Evolutionary conservation across 2,113 vertebrate genomes (phyloP).

Genomic region (Peromyscus maniculatus): DNA sequence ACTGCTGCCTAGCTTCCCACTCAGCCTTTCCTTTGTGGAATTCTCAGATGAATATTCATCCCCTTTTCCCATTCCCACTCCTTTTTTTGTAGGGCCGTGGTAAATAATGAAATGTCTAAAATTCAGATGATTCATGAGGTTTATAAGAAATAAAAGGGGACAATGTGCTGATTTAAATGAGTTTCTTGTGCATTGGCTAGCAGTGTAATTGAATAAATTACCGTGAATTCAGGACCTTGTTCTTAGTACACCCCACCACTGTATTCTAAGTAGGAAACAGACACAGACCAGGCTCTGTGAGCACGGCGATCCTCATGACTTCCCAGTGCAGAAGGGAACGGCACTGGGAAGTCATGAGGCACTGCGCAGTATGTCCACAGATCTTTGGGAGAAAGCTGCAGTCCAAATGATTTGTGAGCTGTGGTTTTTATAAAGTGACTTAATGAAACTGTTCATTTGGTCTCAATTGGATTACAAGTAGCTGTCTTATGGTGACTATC

Average conservation of each 20-base stretch:
- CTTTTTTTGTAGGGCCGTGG: slow-evolving; percentile 3
- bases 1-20: background rate
- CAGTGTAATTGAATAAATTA: background rate
- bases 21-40: background rate
- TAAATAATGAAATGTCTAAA: slow-evolving; percentile 48
- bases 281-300: background rate
- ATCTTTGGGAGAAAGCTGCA: background rate
- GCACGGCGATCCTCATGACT: background rate
- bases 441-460: slow-evolving; percentile 64
- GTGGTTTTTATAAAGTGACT: slow-evolving; percentile 44
- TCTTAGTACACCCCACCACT: background rate
- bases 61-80: background rate
- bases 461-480: slow-evolving; percentile 52
- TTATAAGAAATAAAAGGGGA: slow-evolving; percentile 57
- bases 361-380: no score
- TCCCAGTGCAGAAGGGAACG: background rate
- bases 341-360: no score
- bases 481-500: background rate
- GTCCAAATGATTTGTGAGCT: slow-evolving; percentile 55
- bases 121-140: slow-evolving; percentile 31
- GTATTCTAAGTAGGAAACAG: background rate
- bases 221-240: slow-evolving; percentile 3
- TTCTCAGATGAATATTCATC: slow-evolving; percentile 18
- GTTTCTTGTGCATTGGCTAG: background rate
- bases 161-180: background rate